These are phyloP conservation scores for Vimba vimba DNA, from an alignment of 2,113 vertebrate genomes.

Conservation along the genomic window DNA sequence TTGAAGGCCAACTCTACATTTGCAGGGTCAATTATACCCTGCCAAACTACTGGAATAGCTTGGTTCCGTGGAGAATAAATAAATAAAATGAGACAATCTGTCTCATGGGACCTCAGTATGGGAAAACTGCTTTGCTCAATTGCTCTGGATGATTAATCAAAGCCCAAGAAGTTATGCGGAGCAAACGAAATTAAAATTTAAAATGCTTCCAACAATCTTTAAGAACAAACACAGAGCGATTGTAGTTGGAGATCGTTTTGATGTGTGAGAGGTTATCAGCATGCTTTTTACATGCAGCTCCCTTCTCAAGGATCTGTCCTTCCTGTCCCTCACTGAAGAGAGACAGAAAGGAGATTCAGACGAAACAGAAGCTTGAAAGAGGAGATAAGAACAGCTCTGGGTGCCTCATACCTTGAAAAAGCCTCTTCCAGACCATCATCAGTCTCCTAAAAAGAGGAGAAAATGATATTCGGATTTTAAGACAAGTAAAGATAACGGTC, in stretches of 20 bases:
- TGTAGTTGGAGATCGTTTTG: not conserved
- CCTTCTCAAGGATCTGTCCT: conserved; percentile 22
- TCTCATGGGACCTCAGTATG: not conserved
- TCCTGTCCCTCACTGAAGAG: not conserved
- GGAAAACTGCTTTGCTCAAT: not conserved
- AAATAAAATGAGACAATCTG: not conserved
- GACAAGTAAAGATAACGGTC: not conserved
- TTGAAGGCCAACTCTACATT: not conserved
- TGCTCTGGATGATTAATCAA: conserved; percentile 4
- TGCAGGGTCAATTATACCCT: not conserved
- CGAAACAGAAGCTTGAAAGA: not conserved
- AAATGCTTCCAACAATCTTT: conserved; percentile 1
- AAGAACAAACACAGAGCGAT: not conserved
- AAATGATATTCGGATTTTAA: not conserved
- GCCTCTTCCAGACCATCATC: conserved; percentile 93
- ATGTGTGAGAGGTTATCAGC: not conserved
- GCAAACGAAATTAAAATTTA: not conserved
- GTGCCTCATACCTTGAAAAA: conserved; percentile 87
- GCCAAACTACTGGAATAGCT: not conserved
- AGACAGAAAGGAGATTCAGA: conserved; percentile 17
- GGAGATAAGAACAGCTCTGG: not conserved
- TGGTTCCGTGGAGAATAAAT: not conserved
- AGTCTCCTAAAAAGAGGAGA: conserved; percentile 75
- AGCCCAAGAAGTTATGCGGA: not conserved
- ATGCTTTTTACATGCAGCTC: conserved; percentile 20